Evolutionary conservation across 2,888 invertebrate genomes (phyloP).

Genomic region (Hypolimnas misippus): DNA sequence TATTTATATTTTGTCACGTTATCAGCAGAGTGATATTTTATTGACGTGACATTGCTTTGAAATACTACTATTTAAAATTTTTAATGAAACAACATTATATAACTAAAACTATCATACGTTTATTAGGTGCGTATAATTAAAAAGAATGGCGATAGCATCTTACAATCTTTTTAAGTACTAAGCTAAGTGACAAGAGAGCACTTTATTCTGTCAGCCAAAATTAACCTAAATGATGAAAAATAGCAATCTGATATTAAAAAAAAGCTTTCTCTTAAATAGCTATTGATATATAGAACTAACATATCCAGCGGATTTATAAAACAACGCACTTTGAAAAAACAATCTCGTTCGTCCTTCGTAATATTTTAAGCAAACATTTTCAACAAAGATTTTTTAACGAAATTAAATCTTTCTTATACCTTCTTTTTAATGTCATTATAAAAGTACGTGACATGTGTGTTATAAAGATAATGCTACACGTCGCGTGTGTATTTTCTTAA

Average conservation of each 20-base stretch:
- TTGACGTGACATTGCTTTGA: neutral
- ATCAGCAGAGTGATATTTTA: constrained; percentile 8
- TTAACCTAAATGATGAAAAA: too few relatives aligned
- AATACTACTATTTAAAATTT: neutral
- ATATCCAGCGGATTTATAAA: too few relatives aligned
- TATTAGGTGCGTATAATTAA: too few relatives aligned
- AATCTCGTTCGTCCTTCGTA: neutral
- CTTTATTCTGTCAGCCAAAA: too few relatives aligned
- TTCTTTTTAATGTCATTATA: neutral
- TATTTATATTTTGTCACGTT: constrained; percentile 28
- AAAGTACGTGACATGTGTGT: constrained; percentile 1
- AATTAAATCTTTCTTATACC: neutral
- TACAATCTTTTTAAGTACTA: too few relatives aligned
- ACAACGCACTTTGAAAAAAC: too few relatives aligned
- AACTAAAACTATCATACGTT: neutral
- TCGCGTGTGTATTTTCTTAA: neutral
- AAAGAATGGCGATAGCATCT: too few relatives aligned
- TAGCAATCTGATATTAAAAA: too few relatives aligned
- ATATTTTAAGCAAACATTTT: neutral
- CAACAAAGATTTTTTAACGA: neutral
- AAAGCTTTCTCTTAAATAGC: too few relatives aligned
- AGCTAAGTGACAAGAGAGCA: too few relatives aligned
- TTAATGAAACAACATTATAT: neutral
- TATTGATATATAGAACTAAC: too few relatives aligned
- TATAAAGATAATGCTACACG: constrained; percentile 4